Evolutionary conservation across 2,113 vertebrate genomes (phyloP).

Genomic region (Physeter macrocephalus): DNA sequence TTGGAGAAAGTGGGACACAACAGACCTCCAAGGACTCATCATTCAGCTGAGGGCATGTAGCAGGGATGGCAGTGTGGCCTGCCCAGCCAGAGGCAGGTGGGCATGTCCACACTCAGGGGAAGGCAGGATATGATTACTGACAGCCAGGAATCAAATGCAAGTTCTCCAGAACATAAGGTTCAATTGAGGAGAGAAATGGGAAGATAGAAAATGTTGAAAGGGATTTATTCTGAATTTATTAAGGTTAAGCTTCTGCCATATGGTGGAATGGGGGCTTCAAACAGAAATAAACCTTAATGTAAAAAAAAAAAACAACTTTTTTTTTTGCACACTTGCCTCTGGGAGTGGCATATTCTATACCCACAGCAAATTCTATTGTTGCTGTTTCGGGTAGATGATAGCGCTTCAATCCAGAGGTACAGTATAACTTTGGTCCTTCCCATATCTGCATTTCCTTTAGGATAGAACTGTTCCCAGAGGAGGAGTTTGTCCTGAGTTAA

Average conservation of each 20-base stretch:
- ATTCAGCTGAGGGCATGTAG: neutral
- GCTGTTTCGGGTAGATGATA: neutral
- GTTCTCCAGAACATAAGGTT: neutral
- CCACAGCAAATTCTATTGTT: neutral
- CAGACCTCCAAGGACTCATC: neutral
- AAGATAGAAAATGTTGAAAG: neutral
- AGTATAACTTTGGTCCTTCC: neutral
- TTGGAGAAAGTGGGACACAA: neutral
- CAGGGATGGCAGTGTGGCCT: neutral
- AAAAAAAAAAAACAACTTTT: neutral
- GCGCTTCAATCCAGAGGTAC: neutral
- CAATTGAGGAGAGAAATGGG: neutral
- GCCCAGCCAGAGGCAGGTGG: neutral
- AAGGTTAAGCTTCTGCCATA: neutral
- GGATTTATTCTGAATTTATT: neutral
- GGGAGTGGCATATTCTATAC: neutral
- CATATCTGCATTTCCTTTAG: slow-evolving; percentile 42
- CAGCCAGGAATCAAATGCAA: neutral
- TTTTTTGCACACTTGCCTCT: neutral
- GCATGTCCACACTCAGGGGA: fast-evolving
- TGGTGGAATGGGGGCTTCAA: neutral
- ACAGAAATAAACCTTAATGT: neutral
- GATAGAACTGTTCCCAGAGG: slow-evolving; percentile 36
- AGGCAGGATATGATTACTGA: fast-evolving
- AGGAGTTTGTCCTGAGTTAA: slow-evolving; percentile 45